Base-by-base conservation (phyloP, 2,797 vertebrate species). In the Hemitrygon akajei region DNA sequence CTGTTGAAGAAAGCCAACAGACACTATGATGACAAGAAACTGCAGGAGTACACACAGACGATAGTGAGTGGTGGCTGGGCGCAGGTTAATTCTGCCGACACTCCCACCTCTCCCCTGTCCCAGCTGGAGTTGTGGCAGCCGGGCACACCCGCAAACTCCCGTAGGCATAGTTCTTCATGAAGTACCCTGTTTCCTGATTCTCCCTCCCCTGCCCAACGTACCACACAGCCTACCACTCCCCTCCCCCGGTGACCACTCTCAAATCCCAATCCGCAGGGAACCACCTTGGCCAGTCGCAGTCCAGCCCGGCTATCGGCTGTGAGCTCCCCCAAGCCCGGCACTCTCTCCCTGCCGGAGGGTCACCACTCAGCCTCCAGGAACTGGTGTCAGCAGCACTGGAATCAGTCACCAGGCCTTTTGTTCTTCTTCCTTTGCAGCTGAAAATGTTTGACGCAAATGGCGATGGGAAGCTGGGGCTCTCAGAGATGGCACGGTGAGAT, bases 381-480 rank as follows among this genome's bases (percentile, higher is more conserved):
- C 79, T 10, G 2, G n/a, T 37, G n/a, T 4, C 4, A 34, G 3
- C 25, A 22, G 34, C n/a, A 22, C n/a, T 7, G 11, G 34, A 75
- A 75, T 71, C 71, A 0, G 22, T 75, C 91, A 40, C 40, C 60
- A 25, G 18, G 63, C 20, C 25, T 86, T n/a, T 71, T n/a, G 27
- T 25, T 87, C 37, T 75, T 47, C 27, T 34, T 94, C 27, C 47
- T 37, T 93, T 94, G 86, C 96, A 99, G 99, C 97, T 99, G 69
- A 97, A 96, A 94, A 99, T 99, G 98, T 99, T 99, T 71, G 99
- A 99, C 96, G 96, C 98, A 93, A 99, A 99, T 0, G 98, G 98
- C 0, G 99, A 99, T 0, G 99, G 98, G 47, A 99, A 99, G 94
- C 96, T 99, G 94, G 98, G 98, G 47, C 98, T 99, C 93, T 99